Base-by-base conservation (phyloP, 2,888 invertebrate genomes). In the Augiades crinisus region DNA sequence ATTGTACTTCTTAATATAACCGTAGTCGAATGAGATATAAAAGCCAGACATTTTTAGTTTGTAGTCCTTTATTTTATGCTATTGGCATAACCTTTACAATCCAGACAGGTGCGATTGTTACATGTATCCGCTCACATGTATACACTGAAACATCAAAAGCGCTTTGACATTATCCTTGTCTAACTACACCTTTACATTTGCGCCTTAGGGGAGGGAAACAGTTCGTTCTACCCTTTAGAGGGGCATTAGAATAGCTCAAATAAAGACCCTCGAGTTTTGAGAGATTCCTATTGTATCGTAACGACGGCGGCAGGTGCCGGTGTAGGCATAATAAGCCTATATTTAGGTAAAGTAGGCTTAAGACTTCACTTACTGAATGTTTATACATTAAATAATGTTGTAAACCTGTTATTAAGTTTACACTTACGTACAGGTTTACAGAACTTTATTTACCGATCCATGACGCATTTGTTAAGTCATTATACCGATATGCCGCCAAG, bases 111-210 rank as follows among this genome's bases (percentile, higher is more conserved):
- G 17, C 8, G 12, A 37, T 13, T 37, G 13, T 14, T 30, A 47
- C 6, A 22, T 14, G 30, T 30, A 47, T 17, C 21, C 17, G 5
- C 22, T 33, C 40, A 33, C 24, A 8, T 22, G 31, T 47, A 41
- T 37, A 41, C 27, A 38, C 24, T 33, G n/a, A 22, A 41, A 49
- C 41, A 41, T 49, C 41, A 49, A 40, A 49, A n/a, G 49, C 17
- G 12, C 27, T 27, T 27, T 10, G 27, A 10, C 40, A 33, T 21
- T 47, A 19, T 47, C 16, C 14, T 30, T 31, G 3, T 33, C 14
- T 34, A 14, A 36, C 16, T 38, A 31, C 19, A 31, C 21, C 47
- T 40, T 31, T 33, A 22, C 21, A 40, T 40, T 47, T 40, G 12
- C 17, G 17, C 10, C 13, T 7, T 31, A 17, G 21, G 30, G 47